Evolutionary conservation across 2,888 invertebrate species (phyloP), one percentile per base, ranked within the genome.

Genomic region (Leistus spinibarbis): DNA sequence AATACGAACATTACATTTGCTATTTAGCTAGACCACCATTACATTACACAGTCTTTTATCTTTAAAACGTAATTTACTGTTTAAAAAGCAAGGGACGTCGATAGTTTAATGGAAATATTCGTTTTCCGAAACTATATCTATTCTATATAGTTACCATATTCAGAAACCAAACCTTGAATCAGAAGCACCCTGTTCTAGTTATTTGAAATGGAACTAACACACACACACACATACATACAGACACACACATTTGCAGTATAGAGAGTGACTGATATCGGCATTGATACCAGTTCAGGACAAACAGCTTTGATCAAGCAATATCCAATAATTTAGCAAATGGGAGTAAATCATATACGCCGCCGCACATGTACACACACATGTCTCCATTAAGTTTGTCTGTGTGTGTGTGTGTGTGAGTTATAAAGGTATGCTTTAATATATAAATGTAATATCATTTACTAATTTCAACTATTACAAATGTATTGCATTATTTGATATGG

Each of bases 231-330:
- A 16, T 56, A 1, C 54, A 9, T 13, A 54, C 56, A 56, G 10
- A 56, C 56, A 19, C 16, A 19, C 56, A 56, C 56, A 16, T 56
- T 7, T 56, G 16, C 13, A 56, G 13, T 40, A 10, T 20, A 13
- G 60, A 60, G 7, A 60, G 3, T 60, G 60, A 60, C 17, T 60
- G 60, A 60, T 60, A 20, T 17, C 40, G 60, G 20, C 20, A 19
- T 60, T 60, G 60, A 60, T 60, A 60, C 19, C 5, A 22, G 2
- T 60, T 19, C 20, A 60, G 60, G 60, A 40, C 60, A 60, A 60
- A 60, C 60, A 22, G 60, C 60, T 60, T 60, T 60, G 60, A 60
- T 60, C 60, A 60, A 60, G 20, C 17, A 60, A 60, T 60, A 60
- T 60, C 22, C 60, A 22, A 16, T 20, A 40, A 40, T 40, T 40